These are phyloP conservation scores for Phalloptychus januarius DNA, from an alignment of 2,797 vertebrate genomes.

Conservation along the genomic window DNA sequence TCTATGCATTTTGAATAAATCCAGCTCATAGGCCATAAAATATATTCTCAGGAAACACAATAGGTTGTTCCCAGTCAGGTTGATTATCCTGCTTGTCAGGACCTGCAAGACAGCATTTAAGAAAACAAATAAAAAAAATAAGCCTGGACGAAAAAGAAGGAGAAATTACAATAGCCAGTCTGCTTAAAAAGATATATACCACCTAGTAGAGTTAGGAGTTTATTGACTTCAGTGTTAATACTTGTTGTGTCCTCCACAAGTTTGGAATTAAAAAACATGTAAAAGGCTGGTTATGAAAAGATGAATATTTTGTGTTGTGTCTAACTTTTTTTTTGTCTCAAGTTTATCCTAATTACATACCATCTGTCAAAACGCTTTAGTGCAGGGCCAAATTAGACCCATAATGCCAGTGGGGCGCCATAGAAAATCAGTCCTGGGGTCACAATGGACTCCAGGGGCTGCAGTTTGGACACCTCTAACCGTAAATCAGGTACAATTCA, in stretches of 20 bases:
- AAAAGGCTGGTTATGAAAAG: too few relatives aligned
- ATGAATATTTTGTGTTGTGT: too few relatives aligned
- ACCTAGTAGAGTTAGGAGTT: not conserved
- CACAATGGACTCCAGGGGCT: too few relatives aligned
- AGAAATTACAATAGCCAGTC: not conserved
- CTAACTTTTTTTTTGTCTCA: too few relatives aligned
- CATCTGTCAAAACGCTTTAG: too few relatives aligned
- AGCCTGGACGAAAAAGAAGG: not conserved
- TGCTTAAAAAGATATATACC: not conserved
- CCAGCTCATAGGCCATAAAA: not conserved
- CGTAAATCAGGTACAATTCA: not conserved
- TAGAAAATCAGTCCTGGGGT: too few relatives aligned
- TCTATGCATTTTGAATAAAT: not conserved
- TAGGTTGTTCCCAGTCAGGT: not conserved
- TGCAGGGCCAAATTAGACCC: too few relatives aligned
- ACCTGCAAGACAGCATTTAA: not conserved
- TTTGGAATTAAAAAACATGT: not conserved
- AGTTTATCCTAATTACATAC: too few relatives aligned
- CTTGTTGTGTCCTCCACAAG: not conserved
- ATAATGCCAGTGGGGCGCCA: too few relatives aligned
- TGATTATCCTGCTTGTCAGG: not conserved
- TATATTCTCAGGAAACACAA: not conserved
- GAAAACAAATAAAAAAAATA: not conserved
- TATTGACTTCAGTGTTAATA: not conserved
- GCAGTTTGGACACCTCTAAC: too few relatives aligned